Percentiles rank a stretch among this genome's conserved stretches.
phyloP scores from a whole-genome alignment of 92 coral and sea anemone genomes.

The Epizoanthus illoricatus region DNA sequence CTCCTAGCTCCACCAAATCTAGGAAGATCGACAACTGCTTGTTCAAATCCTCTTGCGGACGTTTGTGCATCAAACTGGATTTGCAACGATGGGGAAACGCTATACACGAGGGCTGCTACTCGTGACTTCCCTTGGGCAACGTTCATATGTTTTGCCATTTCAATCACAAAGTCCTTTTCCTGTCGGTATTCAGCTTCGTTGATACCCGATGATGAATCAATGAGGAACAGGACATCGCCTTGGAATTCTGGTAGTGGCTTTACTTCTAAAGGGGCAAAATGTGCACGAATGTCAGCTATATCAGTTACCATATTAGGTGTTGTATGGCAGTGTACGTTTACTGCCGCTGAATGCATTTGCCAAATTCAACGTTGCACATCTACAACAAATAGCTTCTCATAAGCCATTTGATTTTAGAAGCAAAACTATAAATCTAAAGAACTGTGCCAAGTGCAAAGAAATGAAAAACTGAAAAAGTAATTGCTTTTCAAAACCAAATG shows the following conservation, averaged over 20 bases:
- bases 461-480: no score
- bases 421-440: no score
- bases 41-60: conserved; percentile 23
- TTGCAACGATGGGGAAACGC: conserved; percentile 45
- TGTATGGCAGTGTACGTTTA: no score
- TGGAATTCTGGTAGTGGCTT: background rate
- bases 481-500: no score
- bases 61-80: conserved; percentile 44
- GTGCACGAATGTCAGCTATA: background rate
- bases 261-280: background rate
- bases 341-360: no score
- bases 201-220: conserved; percentile 66
- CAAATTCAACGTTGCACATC: no score
- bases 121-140: conserved; percentile 61
- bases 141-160: conserved; percentile 54
- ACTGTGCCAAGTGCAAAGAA: no score
- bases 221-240: conserved; percentile 65
- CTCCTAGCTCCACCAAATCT: conserved; percentile 58
- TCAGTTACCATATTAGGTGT: background rate
- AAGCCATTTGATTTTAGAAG: no score
- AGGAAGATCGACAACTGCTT: conserved; percentile 54
- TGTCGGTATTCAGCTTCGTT: conserved; percentile 38
- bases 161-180: conserved; percentile 59
- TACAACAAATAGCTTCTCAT: no score
- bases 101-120: conserved; percentile 61